These are phyloP conservation scores for Drosophila quadrilineata DNA, from an alignment of 1,140 invertebrate genomes.

Conservation along the genomic window DNA sequence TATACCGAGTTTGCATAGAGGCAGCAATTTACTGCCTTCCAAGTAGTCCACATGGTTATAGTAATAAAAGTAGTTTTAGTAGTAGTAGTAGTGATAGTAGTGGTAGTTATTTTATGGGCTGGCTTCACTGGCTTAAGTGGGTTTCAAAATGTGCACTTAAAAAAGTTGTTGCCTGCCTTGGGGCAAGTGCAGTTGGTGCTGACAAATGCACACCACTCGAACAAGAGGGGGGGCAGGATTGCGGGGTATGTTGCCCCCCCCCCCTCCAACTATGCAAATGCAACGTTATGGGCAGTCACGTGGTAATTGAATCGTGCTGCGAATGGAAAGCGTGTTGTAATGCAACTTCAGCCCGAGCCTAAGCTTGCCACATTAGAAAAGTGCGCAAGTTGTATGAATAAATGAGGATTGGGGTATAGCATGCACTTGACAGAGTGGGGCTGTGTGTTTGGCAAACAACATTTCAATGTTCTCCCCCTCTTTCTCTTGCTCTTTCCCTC, in stretches of 20 bases:
- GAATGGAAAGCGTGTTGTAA: slow-evolving; percentile 72
- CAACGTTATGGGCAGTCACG: slow-evolving; percentile 49
- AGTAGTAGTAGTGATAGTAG: too few species aligned
- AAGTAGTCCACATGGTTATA: background rate
- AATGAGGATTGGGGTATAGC: background rate
- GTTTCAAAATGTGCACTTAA: slow-evolving; percentile 31
- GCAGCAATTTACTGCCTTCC: slow-evolving; percentile 12
- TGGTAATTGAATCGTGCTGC: slow-evolving; percentile 75
- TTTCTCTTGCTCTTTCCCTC: too few species aligned
- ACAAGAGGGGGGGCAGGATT: slow-evolving; percentile 12
- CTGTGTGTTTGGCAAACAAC: slow-evolving; percentile 60
- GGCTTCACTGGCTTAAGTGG: slow-evolving; percentile 7
- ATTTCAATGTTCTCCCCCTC: slow-evolving; percentile 77
- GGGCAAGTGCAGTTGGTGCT: slow-evolving; percentile 38
- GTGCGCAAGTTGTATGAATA: slow-evolving; percentile 49
- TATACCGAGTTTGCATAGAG: background rate
- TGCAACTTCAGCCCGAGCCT: slow-evolving; percentile 32
- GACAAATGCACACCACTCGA: slow-evolving; percentile 31
- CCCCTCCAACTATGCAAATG: slow-evolving; percentile 66
- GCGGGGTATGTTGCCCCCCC: too few species aligned
- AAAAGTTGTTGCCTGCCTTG: slow-evolving; percentile 34
- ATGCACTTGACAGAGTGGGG: too few species aligned
- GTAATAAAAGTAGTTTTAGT: too few species aligned
- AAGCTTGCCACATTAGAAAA: slow-evolving; percentile 59
- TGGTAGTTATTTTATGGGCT: slow-evolving; percentile 9